These are phyloP conservation scores for Ochotona curzoniae DNA, from an alignment of 2,113 vertebrate genomes.

Conservation along the genomic window DNA sequence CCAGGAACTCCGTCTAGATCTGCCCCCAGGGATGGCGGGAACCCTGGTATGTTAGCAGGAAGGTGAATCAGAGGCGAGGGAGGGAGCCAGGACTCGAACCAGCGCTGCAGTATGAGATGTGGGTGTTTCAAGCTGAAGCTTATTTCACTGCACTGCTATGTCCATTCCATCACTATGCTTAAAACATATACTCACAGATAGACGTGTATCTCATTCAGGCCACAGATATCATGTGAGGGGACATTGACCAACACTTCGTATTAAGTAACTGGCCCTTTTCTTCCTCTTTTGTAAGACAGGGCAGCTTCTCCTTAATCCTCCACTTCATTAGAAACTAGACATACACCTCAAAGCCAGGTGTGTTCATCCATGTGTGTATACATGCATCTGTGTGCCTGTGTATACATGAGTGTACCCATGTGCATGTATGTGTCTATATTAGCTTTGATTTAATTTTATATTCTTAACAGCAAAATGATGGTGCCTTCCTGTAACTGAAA, in stretches of 20 bases:
- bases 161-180: not conserved
- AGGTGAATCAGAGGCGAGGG: too few species aligned
- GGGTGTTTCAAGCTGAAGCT: too few species aligned
- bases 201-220: not conserved
- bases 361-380: not conserved
- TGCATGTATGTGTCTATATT: not conserved
- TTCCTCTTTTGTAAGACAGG: not conserved
- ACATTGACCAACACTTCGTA: not conserved
- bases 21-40: too few species aligned
- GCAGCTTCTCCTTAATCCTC: not conserved
- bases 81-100: too few species aligned
- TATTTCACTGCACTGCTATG: too few species aligned
- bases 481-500: not conserved
- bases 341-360: not conserved
- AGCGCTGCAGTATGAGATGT: too few species aligned
- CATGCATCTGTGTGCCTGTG: not conserved
- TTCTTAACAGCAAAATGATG: not conserved
- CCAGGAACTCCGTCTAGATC: too few species aligned
- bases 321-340: conserved; percentile 9
- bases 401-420: not conserved
- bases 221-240: not conserved
- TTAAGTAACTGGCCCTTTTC: not conserved
- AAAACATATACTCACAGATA: not conserved
- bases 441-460: not conserved
- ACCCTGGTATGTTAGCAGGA: too few species aligned